Evolutionary conservation across 1,140 invertebrate genomes (phyloP), one percentile per base, ranked within the genome.

Genomic region (Elymnias hypermnestra): DNA sequence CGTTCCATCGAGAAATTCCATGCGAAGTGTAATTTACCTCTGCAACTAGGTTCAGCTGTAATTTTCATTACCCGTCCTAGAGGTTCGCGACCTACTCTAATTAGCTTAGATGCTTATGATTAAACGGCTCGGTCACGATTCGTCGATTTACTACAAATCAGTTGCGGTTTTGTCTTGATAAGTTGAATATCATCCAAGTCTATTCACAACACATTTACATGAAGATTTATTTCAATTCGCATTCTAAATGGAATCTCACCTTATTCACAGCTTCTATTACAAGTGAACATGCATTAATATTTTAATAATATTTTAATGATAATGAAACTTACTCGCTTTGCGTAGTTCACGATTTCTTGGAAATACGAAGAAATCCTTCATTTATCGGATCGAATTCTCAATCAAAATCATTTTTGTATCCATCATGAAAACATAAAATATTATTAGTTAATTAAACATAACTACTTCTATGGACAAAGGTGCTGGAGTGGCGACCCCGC

Each of bases 91-190:
- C 69, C 71, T 79, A 77, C 65, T 81, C 69, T 84, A 82, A 84
- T 84, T 84, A 84, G 69, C 69, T 70, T 69, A 66, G 70, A 76
- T 79, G 72, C 67, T 83, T 76, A 81, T 84, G 65, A 81, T 79
- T 78, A 82, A 84, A 82, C 66, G 70, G 69, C 65, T 53, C 49
- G 51, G 74, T 82, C 81, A 84, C 77, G 81, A 84, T 57, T 72
- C 55, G 63, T 70, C 77, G 69, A 81, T 82, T 84, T 84, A 77
- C 72, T 57, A 76, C 64, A 66, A 81, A 74, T 70, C 61, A 65
- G 63, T 68, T 62, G 69, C 58, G 68, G 66, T 73, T 72, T 79
- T 71, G 63, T 68, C 65, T 69, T 65, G 65, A 68, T 68, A 60
- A 69, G 55, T 58, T 66, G 57, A 55, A 42, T 65, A 77, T 82